Conservation (phyloP, 2,888 invertebrate genomes). For the Tachina lurida region DNA sequence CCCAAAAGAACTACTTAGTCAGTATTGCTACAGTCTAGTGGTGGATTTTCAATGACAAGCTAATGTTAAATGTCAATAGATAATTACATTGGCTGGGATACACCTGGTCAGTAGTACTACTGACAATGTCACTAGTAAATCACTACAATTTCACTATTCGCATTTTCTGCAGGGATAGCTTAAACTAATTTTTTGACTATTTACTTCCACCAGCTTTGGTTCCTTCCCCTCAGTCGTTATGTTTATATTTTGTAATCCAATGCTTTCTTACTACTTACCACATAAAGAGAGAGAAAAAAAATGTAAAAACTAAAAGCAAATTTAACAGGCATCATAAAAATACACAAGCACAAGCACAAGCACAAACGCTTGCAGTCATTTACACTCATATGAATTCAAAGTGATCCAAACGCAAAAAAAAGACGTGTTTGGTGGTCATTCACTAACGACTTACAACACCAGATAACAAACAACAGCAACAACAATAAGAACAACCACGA, state of each 20-base stretch:
- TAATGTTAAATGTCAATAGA: too few species aligned
- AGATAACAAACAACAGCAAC: constrained; percentile 15
- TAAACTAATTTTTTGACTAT: neutral
- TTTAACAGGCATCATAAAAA: constrained; percentile 27
- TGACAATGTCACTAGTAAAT: too few species aligned
- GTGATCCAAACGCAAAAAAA: constrained; percentile 51
- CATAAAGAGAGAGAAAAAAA: constrained; percentile 10
- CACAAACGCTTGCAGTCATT: constrained; percentile 43
- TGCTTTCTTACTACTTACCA: constrained; percentile 19
- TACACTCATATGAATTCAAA: constrained; percentile 45
- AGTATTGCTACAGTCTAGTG: too few species aligned
- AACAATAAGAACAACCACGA: neutral
- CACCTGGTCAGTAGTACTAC: too few species aligned
- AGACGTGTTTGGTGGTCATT: constrained; percentile 65
- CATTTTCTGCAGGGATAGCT: too few species aligned
- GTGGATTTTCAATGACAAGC: too few species aligned
- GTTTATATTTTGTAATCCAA: constrained; percentile 42
- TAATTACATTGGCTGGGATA: too few species aligned
- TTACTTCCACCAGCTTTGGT: neutral
- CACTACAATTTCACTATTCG: too few species aligned
- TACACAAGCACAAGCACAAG: constrained; percentile 40
- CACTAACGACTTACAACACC: constrained; percentile 44
- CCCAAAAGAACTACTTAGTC: too few species aligned
- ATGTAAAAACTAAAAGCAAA: constrained; percentile 14
- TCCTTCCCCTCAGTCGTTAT: constrained; percentile 36